Evolutionary conservation across 2,888 invertebrate species (phyloP).

Genomic region (Ophion ventricosus): DNA sequence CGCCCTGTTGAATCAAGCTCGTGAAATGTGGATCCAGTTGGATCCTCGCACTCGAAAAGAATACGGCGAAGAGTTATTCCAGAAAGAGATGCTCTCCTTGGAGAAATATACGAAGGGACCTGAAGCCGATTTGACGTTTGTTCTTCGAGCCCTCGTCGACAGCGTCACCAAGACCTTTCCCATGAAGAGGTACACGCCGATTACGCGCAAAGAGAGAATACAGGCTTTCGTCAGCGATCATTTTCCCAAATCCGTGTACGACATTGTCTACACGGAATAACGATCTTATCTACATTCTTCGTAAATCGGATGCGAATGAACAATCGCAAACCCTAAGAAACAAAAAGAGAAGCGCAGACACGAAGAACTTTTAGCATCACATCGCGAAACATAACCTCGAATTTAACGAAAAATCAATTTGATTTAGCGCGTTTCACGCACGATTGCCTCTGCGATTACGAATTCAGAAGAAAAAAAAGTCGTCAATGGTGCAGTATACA

Average conservation of each 20-base stretch:
- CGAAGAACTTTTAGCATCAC: neutral
- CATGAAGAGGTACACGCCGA: conserved; percentile 92
- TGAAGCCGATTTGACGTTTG: conserved; percentile 90
- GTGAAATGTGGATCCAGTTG: conserved; percentile 92
- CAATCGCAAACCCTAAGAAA: neutral
- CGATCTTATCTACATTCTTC: conserved; percentile 38
- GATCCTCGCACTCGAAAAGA: conserved; percentile 90
- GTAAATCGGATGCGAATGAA: neutral
- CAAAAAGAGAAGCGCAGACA: neutral
- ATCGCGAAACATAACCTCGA: neutral
- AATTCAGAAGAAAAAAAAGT: too few species aligned
- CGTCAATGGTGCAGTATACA: too few species aligned
- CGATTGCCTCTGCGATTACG: too few species aligned
- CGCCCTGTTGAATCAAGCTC: conserved; percentile 88
- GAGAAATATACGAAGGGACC: conserved; percentile 91
- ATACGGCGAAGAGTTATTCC: conserved; percentile 93
- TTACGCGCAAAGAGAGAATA: conserved; percentile 90
- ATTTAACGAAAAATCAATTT: neutral
- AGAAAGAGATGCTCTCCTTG: conserved; percentile 90
- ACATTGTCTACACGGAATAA: conserved; percentile 87
- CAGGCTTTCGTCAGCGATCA: conserved; percentile 93
- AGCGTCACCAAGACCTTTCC: conserved; percentile 93
- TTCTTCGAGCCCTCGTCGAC: conserved; percentile 90
- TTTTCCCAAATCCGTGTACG: conserved; percentile 91
- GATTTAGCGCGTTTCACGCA: too few species aligned